phyloP scores from a whole-genome alignment of 2,888 invertebrate species.

The Calliphora vomitoria region DNA sequence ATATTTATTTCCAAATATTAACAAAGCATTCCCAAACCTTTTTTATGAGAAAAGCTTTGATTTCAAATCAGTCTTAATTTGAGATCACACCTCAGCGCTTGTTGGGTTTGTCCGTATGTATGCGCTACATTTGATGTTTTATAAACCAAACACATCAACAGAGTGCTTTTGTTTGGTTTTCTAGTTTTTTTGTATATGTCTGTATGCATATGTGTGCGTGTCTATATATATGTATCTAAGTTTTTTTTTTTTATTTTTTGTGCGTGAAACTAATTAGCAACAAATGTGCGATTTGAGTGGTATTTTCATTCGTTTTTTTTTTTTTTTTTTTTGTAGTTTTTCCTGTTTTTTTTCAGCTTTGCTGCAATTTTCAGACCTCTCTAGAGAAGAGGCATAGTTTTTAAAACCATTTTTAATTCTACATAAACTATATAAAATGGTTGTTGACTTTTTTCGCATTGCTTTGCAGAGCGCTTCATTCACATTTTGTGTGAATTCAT shows the following conservation, averaged over 20 bases:
- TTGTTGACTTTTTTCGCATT: constrained; percentile 47
- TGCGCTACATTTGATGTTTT: constrained; percentile 48
- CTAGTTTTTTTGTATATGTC: background rate
- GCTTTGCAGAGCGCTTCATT: background rate
- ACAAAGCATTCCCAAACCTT: no score
- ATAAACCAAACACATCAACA: constrained; percentile 52
- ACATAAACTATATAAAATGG: constrained; percentile 46
- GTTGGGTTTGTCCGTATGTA: background rate
- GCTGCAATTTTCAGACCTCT: constrained; percentile 43
- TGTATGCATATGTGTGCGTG: background rate
- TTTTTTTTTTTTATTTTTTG: constrained; percentile 26
- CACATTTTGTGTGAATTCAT: constrained; percentile 41
- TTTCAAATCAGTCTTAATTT: no score
- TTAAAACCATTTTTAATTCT: constrained; percentile 33
- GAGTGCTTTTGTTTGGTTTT: constrained; percentile 42
- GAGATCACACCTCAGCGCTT: no score
- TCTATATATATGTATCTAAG: background rate
- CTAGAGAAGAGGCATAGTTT: constrained; percentile 69
- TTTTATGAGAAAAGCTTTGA: no score
- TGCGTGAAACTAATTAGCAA: constrained; percentile 75
- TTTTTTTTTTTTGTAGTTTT: background rate
- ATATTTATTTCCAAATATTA: no score
- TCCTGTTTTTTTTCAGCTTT: background rate
- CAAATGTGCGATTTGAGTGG: constrained; percentile 70
- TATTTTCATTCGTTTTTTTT: constrained; percentile 33